A percentile compares a stretch with the other conserved stretches of the same genome.
Evolutionary conservation across 2,888 invertebrate genomes (phyloP).

Genomic region (Harpalus rubripes): DNA sequence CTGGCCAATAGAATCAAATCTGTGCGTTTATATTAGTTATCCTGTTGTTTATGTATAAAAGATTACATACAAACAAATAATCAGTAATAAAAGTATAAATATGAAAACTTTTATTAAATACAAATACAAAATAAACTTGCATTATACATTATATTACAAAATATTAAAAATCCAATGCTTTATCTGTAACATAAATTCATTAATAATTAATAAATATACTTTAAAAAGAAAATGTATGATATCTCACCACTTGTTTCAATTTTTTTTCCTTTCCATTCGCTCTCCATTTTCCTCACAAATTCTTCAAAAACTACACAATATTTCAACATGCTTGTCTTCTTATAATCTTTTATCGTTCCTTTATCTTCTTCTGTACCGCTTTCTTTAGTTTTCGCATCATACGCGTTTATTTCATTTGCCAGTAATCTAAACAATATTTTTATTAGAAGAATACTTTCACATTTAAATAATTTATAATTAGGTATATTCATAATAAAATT

Average conservation of each 20-base stretch:
- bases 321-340: conserved; percentile 86
- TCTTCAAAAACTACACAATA: conserved; percentile 85
- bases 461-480: background rate
- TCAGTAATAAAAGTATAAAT: background rate
- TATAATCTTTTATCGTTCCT: conserved; percentile 83
- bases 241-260: conserved; percentile 52
- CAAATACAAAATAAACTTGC: background rate
- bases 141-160: background rate
- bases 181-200: conserved; percentile 21
- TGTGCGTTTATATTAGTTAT: too few species aligned
- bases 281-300: conserved; percentile 84
- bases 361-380: conserved; percentile 74
- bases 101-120: background rate
- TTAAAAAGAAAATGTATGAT: background rate
- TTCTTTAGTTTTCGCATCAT: conserved; percentile 81
- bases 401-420: conserved; percentile 83
- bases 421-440: conserved; percentile 77
- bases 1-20: too few species aligned
- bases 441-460: conserved; percentile 58
- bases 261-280: conserved; percentile 68
- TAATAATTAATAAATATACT: background rate
- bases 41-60: too few species aligned
- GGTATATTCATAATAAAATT: too few species aligned
- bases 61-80: background rate
- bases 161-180: conserved; percentile 25